These are phyloP conservation scores for Seriola quinqueradiata DNA, from an alignment of 2,113 vertebrate genomes.

Conservation along the genomic window DNA sequence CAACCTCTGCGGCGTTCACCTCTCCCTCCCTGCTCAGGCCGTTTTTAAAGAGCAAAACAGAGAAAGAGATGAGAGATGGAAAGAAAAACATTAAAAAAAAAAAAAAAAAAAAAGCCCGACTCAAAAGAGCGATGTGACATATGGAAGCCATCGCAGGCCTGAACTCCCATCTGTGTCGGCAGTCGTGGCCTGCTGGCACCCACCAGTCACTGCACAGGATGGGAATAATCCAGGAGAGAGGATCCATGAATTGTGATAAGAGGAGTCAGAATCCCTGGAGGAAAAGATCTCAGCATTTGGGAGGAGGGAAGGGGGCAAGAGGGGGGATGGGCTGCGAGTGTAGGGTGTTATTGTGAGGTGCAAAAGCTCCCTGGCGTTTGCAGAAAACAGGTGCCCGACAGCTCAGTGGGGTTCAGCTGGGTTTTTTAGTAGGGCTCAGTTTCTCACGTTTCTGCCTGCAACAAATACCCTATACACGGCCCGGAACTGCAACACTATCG, in stretches of 20 bases:
- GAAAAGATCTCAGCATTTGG: slow-evolving; percentile 45
- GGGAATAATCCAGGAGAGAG: slow-evolving; percentile 80
- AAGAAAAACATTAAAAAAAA: slow-evolving; percentile 65
- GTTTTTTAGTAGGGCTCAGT: slow-evolving; percentile 48
- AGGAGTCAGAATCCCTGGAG: slow-evolving; percentile 68
- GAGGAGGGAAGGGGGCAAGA: slow-evolving; percentile 34
- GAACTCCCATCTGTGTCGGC: slow-evolving; percentile 81
- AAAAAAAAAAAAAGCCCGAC: slow-evolving; percentile 39
- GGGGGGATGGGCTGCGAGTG: slow-evolving; percentile 12
- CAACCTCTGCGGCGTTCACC: slow-evolving; percentile 31
- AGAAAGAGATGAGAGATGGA: slow-evolving; percentile 74
- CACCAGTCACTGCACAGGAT: slow-evolving; percentile 75
- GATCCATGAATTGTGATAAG: slow-evolving; percentile 76
- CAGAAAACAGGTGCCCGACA: slow-evolving; percentile 81
- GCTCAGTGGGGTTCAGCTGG: slow-evolving; percentile 65
- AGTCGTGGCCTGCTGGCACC: slow-evolving; percentile 79
- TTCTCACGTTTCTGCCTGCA: slow-evolving; percentile 64
- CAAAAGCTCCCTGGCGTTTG: slow-evolving; percentile 68
- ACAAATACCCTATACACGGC: slow-evolving; percentile 42
- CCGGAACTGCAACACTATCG: slow-evolving; percentile 12
- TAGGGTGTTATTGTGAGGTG: slow-evolving; percentile 56
- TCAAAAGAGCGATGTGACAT: slow-evolving; percentile 74
- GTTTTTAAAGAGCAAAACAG: slow-evolving; percentile 71
- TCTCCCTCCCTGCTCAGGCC: slow-evolving; percentile 44
- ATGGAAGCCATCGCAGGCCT: slow-evolving; percentile 83